A percentile compares a stretch with the other conserved stretches of the same genome.
These are phyloP conservation scores for Noctuana brunneofusca DNA, from an alignment of 2,888 invertebrate species.

Conservation along the genomic window DNA sequence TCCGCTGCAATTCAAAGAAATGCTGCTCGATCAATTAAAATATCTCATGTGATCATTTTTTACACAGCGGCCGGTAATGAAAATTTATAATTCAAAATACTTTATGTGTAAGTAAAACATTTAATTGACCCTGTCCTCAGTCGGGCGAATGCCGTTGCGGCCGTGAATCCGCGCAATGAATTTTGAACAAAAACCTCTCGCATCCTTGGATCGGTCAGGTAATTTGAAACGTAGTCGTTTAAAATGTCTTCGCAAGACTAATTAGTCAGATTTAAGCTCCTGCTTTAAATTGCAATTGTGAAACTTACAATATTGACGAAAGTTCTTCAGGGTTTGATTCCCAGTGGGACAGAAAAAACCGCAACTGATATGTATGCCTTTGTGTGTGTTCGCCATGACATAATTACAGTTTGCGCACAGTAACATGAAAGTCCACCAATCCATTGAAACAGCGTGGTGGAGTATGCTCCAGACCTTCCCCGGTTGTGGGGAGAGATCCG, in stretches of 20 bases:
- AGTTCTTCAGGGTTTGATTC: no score
- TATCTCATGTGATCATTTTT: constrained; percentile 27
- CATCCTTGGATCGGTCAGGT: constrained; percentile 35
- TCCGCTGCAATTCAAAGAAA: constrained; percentile 20
- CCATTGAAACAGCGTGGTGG: no score
- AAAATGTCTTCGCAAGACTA: constrained; percentile 32
- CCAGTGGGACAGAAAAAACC: no score
- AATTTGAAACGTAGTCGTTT: constrained; percentile 38
- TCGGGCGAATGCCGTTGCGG: constrained; percentile 36
- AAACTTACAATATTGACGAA: background rate
- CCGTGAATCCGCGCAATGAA: constrained; percentile 40
- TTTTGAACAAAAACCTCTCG: constrained; percentile 41
- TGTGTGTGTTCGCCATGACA: no score
- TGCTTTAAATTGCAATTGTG: background rate
- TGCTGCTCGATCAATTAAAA: constrained; percentile 26
- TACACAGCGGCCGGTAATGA: constrained; percentile 12
- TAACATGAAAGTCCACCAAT: no score
- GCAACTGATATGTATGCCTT: no score
- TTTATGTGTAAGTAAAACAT: constrained; percentile 36
- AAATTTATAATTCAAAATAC: constrained; percentile 28
- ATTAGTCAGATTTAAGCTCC: constrained; percentile 2
- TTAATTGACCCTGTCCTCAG: constrained; percentile 38
- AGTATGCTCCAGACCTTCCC: no score
- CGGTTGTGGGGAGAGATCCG: no score
- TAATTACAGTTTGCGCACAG: no score